Conservation (phyloP, 2,797 vertebrate species). For the Enteromius anoplus region DNA sequence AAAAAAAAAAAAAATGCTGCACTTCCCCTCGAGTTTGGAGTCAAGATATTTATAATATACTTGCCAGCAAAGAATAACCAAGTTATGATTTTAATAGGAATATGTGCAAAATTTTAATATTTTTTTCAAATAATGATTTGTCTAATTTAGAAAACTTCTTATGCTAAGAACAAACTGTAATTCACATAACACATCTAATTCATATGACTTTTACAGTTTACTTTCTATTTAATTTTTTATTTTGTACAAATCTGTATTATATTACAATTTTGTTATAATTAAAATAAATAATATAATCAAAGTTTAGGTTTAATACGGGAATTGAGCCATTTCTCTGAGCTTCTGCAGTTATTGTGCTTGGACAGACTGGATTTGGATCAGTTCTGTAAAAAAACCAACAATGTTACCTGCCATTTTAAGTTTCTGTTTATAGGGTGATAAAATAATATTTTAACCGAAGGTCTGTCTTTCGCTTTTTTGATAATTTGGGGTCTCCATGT, state of each 20-base stretch:
- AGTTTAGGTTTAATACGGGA: neutral
- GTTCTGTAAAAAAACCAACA: neutral
- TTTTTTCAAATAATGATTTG: neutral
- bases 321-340: neutral
- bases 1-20: neutral
- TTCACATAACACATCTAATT: neutral
- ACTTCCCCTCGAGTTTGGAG: neutral
- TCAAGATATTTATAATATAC: neutral
- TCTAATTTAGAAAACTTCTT: too few species aligned
- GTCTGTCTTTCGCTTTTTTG: slow-evolving; percentile 2
- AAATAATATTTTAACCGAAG: slow-evolving; percentile 16
- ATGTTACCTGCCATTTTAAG: slow-evolving; percentile 3
- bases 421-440: slow-evolving; percentile 22
- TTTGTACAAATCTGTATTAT: neutral
- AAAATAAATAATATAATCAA: neutral
- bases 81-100: too few species aligned
- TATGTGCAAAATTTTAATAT: neutral
- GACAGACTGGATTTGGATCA: neutral
- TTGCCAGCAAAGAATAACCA: slow-evolving; percentile 4
- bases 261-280: neutral
- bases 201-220: neutral
- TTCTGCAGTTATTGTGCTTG: neutral
- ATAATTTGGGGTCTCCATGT: slow-evolving; percentile 14
- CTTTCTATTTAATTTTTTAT: neutral
- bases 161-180: too few species aligned